Evolutionary conservation across 2,888 invertebrate species (phyloP), one percentile per base, ranked within the genome.

Genomic region (Drosophila anomelani): DNA sequence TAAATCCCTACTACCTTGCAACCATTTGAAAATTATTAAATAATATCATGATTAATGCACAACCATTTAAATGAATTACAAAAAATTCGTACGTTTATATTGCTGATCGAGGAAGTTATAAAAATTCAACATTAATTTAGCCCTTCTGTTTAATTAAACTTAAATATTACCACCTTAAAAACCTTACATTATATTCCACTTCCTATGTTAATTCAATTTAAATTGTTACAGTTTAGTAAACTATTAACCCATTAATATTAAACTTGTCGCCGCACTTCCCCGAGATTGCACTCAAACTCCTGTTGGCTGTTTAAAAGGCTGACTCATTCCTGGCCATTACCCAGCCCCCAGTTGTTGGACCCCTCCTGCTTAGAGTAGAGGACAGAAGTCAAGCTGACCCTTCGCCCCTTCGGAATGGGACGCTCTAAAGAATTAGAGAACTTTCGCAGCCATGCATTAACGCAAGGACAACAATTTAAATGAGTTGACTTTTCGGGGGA

Each of bases 361-460:
- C 34, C 32, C 34, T 38, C 9, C 43, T 13, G 6, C 38, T 17
- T 12, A 34, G 34, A 34, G 20, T 15, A 15, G 20, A 15, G 20
- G 29, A 13, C 20, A 20, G 49, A 13, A 23, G 77, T 77, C 68
- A 62, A 68, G 73, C 39, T 73, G 29, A 69, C 63, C 49, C 43
- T 57, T 46, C 47, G 32, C 5, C 55, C 54, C 54, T 43, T 36
- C n/a, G 60, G 41, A 47, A 49, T 20, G 55, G 39, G 43, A 39
- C 54, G 41, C 78, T 75, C 74, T 72, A 72, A 80, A 85, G 82
- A 87, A 87, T 84, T 84, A 87, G 88, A 84, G 71, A 87, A 84
- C 80, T 87, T 87, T 78, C 58, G 80, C 85, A 85, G 87, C 75
- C 80, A 77, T 87, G 82, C 85, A 87, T 87, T 89, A 85, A 80